Conservation (phyloP, 2,888 invertebrate species). For the Hoplodrina ambigua region DNA sequence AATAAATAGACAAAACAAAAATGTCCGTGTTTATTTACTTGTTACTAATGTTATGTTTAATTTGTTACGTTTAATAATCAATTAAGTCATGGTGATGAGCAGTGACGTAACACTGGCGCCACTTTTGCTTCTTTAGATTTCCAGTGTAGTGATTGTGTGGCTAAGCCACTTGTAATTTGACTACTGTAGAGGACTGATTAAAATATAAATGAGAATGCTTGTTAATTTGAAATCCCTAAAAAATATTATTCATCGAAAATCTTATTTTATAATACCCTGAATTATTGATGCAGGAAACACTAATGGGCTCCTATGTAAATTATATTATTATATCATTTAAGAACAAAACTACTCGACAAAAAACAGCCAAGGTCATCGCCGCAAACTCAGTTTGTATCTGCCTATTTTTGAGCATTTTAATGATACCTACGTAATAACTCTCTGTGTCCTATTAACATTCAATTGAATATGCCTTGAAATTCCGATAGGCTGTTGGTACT, state of each 20-base stretch:
- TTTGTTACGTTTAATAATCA: constrained; percentile 26
- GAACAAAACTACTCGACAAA: constrained; percentile 29
- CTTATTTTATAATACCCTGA: neutral
- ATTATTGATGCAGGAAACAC: constrained; percentile 38
- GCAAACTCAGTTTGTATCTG: constrained; percentile 36
- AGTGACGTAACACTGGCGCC: constrained; percentile 19
- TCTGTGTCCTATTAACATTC: constrained; percentile 36
- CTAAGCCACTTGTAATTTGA: constrained; percentile 7
- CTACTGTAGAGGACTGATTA: constrained; percentile 2
- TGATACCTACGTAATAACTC: constrained; percentile 29
- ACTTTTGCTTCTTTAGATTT: constrained; percentile 14
- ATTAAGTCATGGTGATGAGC: constrained; percentile 21
- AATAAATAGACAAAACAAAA: constrained; percentile 9
- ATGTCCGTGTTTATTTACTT: neutral
- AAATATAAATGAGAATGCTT: neutral
- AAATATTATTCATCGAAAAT: neutral
- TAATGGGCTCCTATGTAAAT: constrained; percentile 18
- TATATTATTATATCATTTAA: constrained; percentile 16
- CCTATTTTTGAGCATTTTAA: constrained; percentile 36
- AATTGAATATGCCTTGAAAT: constrained; percentile 26
- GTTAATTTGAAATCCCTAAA: neutral
- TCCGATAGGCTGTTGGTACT: neutral
- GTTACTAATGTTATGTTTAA: constrained; percentile 7
- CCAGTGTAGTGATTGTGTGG: neutral
- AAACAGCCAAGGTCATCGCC: constrained; percentile 47